Evolutionary conservation across 2,888 invertebrate genomes (phyloP), one percentile per base, ranked within the genome.

Genomic region (Neuroscelio doddi): DNA sequence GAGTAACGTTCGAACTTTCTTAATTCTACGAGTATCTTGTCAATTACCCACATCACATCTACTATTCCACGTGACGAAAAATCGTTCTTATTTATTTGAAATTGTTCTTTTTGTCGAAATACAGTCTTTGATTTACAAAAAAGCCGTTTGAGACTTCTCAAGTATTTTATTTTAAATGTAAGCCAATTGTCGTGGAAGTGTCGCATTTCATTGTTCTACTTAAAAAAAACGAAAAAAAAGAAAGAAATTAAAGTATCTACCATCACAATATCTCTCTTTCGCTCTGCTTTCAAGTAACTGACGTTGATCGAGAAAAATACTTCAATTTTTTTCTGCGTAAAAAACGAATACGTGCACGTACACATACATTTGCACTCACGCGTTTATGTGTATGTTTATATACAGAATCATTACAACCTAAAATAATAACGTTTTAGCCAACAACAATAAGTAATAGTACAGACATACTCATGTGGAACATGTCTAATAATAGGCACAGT

Each of bases 401-500:
- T 57, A 67, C 57, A 62, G 55, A 58, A 63, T 53, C 57, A 62
- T 66, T 62, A 66, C 57, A 62, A 62, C 62, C 66, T 62, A 66
- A 62, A 57, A 62, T 66, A 65, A 65, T 65, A 66, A 66, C 50
- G 52, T 66, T 62, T 62, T 62, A 66, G 61, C 61, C 61, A 67
- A 67, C 56, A 63, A 67, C 61, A 64, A 59, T 68, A 68, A 57
- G 63, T 57, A 64, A 57, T 61, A 64, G 45, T 64, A 55, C 52
- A 50, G 38, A 61, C 68, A 49, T 21, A 44, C 44, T 41, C 58
- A 34, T 34, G 38, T 29, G 12, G 32, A 42, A 12, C 12, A 12
- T 46, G 66, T 81, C 76, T 82, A 82, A 79, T 75, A 79, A 77
- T 80, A 82, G 82, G 83, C 83, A 83, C 83, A 78, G 75, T 83